Evolutionary conservation across 2,888 invertebrate species (phyloP).

Genomic region (Magallana nippona): DNA sequence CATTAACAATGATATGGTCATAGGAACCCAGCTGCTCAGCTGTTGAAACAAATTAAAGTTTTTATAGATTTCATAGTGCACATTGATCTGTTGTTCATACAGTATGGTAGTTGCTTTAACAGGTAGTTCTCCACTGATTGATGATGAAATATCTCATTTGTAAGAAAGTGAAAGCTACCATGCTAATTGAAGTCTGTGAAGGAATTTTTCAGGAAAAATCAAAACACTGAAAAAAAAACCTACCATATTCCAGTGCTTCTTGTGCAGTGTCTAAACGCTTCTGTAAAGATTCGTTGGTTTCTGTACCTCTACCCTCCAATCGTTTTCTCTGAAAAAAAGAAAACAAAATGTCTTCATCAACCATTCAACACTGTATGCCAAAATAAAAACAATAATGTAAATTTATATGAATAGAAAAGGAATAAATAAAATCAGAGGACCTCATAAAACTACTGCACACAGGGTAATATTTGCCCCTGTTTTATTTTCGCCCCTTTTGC

Average conservation of each 20-base stretch:
- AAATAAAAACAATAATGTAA: not conserved
- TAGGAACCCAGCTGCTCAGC: conserved; percentile 72
- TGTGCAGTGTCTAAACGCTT: conserved; percentile 89
- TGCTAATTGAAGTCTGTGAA: too few species aligned
- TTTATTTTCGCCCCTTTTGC: too few species aligned
- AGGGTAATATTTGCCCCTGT: too few species aligned
- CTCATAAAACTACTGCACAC: too few species aligned
- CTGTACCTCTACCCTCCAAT: conserved; percentile 89
- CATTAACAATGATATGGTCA: conserved; percentile 78
- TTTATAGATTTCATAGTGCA: not conserved
- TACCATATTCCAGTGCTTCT: conserved; percentile 91
- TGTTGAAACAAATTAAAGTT: conserved; percentile 53
- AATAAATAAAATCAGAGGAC: too few species aligned
- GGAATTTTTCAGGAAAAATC: not conserved
- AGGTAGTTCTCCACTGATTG: too few species aligned
- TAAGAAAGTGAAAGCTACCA: not conserved
- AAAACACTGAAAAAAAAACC: not conserved
- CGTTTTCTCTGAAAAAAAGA: conserved; percentile 77
- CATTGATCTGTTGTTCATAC: too few species aligned
- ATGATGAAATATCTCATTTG: not conserved
- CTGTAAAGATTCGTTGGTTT: conserved; percentile 91
- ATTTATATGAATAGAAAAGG: not conserved
- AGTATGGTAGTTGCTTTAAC: too few species aligned
- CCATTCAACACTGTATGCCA: not conserved
- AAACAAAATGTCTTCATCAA: not conserved